Evolutionary conservation across 2,797 vertebrate genomes (phyloP), one percentile per base, ranked within the genome.

Genomic region (Centroberyx gerrardi): DNA sequence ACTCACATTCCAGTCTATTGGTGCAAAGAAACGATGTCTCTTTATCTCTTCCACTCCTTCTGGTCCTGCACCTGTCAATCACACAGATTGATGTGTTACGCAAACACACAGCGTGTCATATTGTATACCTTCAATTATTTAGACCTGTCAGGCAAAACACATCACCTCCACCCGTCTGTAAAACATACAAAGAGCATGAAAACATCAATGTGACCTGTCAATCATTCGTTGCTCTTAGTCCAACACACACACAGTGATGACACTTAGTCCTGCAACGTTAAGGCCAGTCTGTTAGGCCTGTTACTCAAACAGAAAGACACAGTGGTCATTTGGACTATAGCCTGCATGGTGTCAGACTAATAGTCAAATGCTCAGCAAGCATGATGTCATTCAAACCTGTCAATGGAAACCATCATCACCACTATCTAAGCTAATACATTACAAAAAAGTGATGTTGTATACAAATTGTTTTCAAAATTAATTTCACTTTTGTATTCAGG

Each of bases 11-110:
- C 96, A 96, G 87, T 96, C 94, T 84, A 96, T 95, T 1, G 93
- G 94, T 70, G 92, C 91, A 83, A 96, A 96, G 84, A 96, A 96
- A 52, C 87, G 90, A 62, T 96, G 95, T 28, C 94, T 92, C 84
- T 96, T 96, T 78, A 96, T 96, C 89, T 96, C 96, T 75, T 96
- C 96, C 40, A 96, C 90, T 73, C 96, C 96, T 6, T 96, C 96
- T 69, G 94, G 94, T 76, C 96, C 96, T 5, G 96, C 96, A 72
- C 96, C 96, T 96, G 27, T 61, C 31, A 76, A 73, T 72, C 31
- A 80, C 68, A 70, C 33, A 79, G n/a, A 84, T 27, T 22, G 15
- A 73, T 33, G 5, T 17, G 27, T 60, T 4, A 17, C 18, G 1
- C 8, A 38, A 38, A 62, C 22, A 38, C 12, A 44, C 46, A 63